Evolutionary conservation across 2,113 vertebrate species (phyloP), one percentile per base, ranked within the genome.

Genomic region (Saimiri boliviensis): DNA sequence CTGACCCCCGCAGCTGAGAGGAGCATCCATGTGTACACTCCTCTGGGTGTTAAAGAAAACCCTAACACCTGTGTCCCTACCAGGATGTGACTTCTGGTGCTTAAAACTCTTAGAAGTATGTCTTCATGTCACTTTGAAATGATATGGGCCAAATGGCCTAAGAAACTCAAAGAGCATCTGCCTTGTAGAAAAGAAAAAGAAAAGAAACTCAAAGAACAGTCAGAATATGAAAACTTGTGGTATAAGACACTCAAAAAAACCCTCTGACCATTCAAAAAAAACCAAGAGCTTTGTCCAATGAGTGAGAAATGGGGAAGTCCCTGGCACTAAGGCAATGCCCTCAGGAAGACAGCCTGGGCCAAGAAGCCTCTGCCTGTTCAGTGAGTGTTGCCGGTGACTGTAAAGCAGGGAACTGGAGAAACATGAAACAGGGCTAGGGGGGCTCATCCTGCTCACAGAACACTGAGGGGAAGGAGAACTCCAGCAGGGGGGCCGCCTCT

Each of bases 231-330:
- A 52, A 19, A 73, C 3, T 0, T 73, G 42, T 10, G 25, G 0
- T 32, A 14, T 14, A 8, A 35, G 70, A 80, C 3, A 40, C 19
- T 13, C 80, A 54, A 1, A 11, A 54, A 42, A 84, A 20, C 23
- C 63, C 58, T 17, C 17, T 40, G 74, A 0, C 45, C 27, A 1
- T 1, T 7, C 60, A 5, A 19, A 83, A 83, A 49, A 47, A 68
- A 20, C 56, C 58, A 3, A 35, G 25, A 35, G 76, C 30, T 35
- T 35, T 6, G 16, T 45, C 76, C 76, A 79, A 11, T 35, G 5
- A 30, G 74, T 32, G 27, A 37, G 12, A 37, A 12, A 13, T 0
- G 5, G 42, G 68, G 47, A 35, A 2, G 0, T 0, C 25, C 20
- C 32, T 2, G 8, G 80, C 74, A 45, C 11, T 14, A 40, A 17